Evolutionary conservation across 1,140 invertebrate species (phyloP), one percentile per base, ranked within the genome.

Genomic region (Polyergus mexicanus): DNA sequence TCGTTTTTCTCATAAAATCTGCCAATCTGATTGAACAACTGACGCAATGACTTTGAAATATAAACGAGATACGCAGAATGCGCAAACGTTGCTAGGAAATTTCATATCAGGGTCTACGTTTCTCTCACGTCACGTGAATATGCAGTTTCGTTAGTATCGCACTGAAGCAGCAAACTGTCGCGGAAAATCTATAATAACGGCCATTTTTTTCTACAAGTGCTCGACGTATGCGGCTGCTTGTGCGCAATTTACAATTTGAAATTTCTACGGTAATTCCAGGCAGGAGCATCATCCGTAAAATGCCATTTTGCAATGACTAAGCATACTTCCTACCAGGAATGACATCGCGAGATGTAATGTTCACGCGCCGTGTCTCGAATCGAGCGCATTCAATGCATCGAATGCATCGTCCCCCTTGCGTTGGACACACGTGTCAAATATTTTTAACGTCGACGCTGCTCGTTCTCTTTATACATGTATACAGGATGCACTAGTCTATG

Each of bases 401-500:
- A 47, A 32, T 66, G 76, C 76, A 16, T n/a, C 63, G 32, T 54
- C 8, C n/a, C 13, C 28, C 68, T 60, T n/a, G 54, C 68, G 19
- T 74, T 74, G 65, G 28, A 89, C 75, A 87, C 58, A 81, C 16
- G 56, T 35, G 78, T 83, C 68, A 83, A 83, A 62, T 69, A 78
- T 72, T 75, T 89, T 89, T 77, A 78, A 86, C 71, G 65, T 76
- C 32, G 71, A 68, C 58, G 74, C 10, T 76, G 87, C 87, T 66
- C 71, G 58, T 76, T 62, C 74, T 78, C 75, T 62, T 68, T 60
- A 66, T 58, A 65, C 62, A 66, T 58, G 60, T 65, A 66, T 62
- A 69, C 47, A 84, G 62, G 62, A 77, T 63, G 58, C 77, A 85
- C 89, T 16, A 63, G 11, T 10, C 28, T 22, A 62, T 22, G 76